These are phyloP conservation scores for Acanthosoma haemorrhoidale DNA, from an alignment of 2,888 invertebrate genomes.

Conservation along the genomic window DNA sequence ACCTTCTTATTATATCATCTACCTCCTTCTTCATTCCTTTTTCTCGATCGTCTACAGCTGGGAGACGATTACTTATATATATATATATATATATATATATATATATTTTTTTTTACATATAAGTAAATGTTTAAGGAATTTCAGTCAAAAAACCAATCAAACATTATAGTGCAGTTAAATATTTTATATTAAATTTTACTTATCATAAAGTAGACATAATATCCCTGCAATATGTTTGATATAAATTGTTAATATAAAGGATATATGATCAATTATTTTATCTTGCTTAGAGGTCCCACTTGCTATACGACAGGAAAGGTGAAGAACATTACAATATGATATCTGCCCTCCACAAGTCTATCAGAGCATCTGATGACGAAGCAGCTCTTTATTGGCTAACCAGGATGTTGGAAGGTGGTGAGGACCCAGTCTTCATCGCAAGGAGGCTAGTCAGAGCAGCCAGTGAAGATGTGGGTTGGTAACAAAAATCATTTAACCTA, in stretches of 20 bases:
- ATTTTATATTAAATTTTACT: too few species aligned
- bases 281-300: constrained; percentile 60
- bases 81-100: background rate
- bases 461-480: constrained; percentile 69
- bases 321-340: constrained; percentile 79
- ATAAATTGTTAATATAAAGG: too few species aligned
- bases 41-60: too few species aligned
- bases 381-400: constrained; percentile 78
- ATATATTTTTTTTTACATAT: constrained; percentile 29
- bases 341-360: constrained; percentile 77
- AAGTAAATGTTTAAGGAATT: too few species aligned
- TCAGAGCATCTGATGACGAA: constrained; percentile 72
- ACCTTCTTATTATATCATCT: too few species aligned
- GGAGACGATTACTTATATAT: too few species aligned
- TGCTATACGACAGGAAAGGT: constrained; percentile 70
- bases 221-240: too few species aligned
- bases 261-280: too few species aligned
- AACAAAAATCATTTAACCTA: background rate
- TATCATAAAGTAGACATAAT: too few species aligned
- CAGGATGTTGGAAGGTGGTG: constrained; percentile 71
- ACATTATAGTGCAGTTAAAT: too few species aligned
- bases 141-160: too few species aligned
- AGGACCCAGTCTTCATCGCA: constrained; percentile 72
- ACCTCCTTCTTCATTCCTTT: too few species aligned
- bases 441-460: constrained; percentile 67